These are phyloP conservation scores for Microctonus aethiopoides DNA, from an alignment of 2,888 invertebrate genomes.

Conservation along the genomic window DNA sequence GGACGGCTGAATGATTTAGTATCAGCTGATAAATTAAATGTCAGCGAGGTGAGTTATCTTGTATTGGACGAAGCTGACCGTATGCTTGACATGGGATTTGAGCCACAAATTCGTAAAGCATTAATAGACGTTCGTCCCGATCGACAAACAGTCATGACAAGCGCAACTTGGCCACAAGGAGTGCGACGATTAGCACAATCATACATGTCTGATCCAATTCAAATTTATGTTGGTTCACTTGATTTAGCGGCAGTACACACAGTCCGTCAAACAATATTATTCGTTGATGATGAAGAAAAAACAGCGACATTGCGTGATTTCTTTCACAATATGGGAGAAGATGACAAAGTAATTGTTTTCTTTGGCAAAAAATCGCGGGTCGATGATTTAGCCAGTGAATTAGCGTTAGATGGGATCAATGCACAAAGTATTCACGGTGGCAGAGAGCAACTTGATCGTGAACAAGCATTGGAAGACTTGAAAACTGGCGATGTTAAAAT, in stretches of 20 bases:
- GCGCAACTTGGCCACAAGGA: conserved; percentile 93
- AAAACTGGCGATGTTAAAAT: conserved; percentile 82
- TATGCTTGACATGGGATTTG: conserved; percentile 90
- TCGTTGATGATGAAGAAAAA: conserved; percentile 81
- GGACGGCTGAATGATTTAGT: conserved; percentile 93
- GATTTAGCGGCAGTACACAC: conserved; percentile 92
- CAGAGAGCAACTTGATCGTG: conserved; percentile 82
- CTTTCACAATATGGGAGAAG: conserved; percentile 74
- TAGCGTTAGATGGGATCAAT: conserved; percentile 75
- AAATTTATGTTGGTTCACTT: conserved; percentile 87
- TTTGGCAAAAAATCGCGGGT: conserved; percentile 88
- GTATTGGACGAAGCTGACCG: conserved; percentile 93
- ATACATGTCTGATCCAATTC: conserved; percentile 90
- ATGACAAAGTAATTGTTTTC: conserved; percentile 91
- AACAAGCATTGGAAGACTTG: conserved; percentile 87
- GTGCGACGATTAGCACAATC: conserved; percentile 86
- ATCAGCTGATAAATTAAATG: conserved; percentile 74
- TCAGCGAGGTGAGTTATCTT: conserved; percentile 85
- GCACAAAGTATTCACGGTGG: conserved; percentile 91
- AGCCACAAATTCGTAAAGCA: conserved; percentile 87
- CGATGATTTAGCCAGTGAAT: conserved; percentile 84
- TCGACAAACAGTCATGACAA: conserved; percentile 96
- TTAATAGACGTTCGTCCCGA: conserved; percentile 86
- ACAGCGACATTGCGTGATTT: conserved; percentile 76
- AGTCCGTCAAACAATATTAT: conserved; percentile 83